These are phyloP conservation scores for Drosophila putrida DNA, from an alignment of 2,888 invertebrate genomes.

Conservation along the genomic window DNA sequence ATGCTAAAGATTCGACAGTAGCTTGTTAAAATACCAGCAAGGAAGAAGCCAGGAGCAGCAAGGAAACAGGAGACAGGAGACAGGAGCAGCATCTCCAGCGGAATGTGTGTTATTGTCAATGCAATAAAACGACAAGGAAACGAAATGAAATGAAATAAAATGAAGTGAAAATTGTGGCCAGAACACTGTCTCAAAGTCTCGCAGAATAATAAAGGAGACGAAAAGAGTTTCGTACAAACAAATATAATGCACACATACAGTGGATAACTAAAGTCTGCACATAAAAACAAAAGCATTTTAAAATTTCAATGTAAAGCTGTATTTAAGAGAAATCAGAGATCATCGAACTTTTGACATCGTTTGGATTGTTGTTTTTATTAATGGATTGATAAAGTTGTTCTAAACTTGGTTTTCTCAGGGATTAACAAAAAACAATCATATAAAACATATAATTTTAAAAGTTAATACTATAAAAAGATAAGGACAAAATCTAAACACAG, in stretches of 20 bases:
- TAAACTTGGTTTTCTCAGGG: too few species aligned
- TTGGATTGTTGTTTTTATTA: too few species aligned
- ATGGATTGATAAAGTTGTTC: too few species aligned
- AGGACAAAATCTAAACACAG: too few species aligned
- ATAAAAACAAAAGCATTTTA: neutral
- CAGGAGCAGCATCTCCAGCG: conserved; percentile 15
- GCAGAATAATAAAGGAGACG: conserved; percentile 64
- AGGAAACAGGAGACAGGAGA: neutral
- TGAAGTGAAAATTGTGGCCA: conserved; percentile 60
- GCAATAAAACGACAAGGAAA: conserved; percentile 64
- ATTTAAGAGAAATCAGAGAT: too few species aligned
- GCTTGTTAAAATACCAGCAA: conserved; percentile 79
- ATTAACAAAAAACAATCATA: too few species aligned
- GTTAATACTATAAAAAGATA: too few species aligned
- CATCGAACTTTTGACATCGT: too few species aligned
- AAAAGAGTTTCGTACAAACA: conserved; percentile 56
- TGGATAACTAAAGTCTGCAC: neutral
- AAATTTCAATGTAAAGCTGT: too few species aligned
- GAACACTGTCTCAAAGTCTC: conserved; percentile 37
- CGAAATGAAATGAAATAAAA: conserved; percentile 69
- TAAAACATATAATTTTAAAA: too few species aligned
- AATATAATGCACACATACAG: conserved; percentile 29
- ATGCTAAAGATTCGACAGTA: conserved; percentile 67
- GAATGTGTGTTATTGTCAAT: conserved; percentile 70
- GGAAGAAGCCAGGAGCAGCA: conserved; percentile 12